Percentiles rank a stretch among this genome's conserved stretches.
phyloP scores from a whole-genome alignment of 2,113 vertebrate species.

The Oostethus manadensis region DNA sequence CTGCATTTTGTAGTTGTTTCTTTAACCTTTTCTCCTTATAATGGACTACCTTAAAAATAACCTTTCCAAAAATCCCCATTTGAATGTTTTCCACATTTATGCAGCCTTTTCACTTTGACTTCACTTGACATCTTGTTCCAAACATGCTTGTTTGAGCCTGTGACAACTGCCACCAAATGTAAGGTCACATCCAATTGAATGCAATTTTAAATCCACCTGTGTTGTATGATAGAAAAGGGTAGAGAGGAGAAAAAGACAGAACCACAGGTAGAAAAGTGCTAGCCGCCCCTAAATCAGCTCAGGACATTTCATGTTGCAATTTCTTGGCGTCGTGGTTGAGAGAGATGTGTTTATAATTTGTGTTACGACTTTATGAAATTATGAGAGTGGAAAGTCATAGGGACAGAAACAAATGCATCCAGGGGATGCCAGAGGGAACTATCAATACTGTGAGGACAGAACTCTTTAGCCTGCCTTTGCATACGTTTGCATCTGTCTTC shows the following conservation, averaged over 20 bases:
- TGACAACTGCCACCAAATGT: no score
- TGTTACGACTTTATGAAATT: constrained; percentile 75
- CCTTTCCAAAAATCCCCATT: no score
- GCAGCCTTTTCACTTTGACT: no score
- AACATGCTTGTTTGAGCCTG: no score
- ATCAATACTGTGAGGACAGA: constrained; percentile 60
- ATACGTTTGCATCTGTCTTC: constrained; percentile 28
- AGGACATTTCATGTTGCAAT: constrained; percentile 69
- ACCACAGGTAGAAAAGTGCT: constrained; percentile 60
- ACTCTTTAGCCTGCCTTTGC: constrained; percentile 25
- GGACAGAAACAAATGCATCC: constrained; percentile 72
- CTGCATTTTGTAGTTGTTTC: no score
- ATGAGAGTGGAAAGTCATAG: constrained; percentile 61
- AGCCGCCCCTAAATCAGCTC: constrained; percentile 64
- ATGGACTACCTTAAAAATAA: no score
- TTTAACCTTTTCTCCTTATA: no score
- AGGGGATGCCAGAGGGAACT: constrained; percentile 62
- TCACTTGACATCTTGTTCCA: no score
- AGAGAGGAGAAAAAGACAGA: constrained; percentile 32
- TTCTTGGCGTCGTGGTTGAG: constrained; percentile 67
- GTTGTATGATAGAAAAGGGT: constrained; percentile 16
- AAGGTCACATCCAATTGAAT: no score
- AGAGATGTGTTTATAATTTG: constrained; percentile 76
- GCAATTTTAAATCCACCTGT: constrained; percentile 25
- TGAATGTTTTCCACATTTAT: no score